These are phyloP conservation scores for Hirtodrosophila trivittata DNA, from an alignment of 2,888 invertebrate species.

Conservation along the genomic window DNA sequence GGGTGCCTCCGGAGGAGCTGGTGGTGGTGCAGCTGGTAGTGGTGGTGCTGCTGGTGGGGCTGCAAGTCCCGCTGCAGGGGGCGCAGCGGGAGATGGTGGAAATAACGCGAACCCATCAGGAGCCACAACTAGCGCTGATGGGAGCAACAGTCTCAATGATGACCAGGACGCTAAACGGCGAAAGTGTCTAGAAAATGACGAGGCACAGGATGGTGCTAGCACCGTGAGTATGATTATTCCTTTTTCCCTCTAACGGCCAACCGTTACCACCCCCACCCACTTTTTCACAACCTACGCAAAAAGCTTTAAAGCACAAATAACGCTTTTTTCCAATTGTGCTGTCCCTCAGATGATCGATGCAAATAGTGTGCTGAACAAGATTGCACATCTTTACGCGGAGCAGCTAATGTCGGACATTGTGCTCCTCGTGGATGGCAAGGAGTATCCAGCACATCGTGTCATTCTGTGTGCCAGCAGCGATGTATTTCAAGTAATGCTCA, in stretches of 20 bases:
- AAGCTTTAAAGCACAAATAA: too few species aligned
- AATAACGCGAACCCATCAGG: conserved; percentile 12
- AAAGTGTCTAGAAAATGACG: conserved; percentile 62
- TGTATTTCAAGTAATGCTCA: conserved; percentile 98
- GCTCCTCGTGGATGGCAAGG: conserved; percentile 91
- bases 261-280: too few species aligned
- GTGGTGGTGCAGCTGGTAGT: conserved; percentile 14
- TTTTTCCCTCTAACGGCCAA: background rate
- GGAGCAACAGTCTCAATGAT: conserved; percentile 32
- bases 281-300: too few species aligned
- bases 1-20: conserved; percentile 40
- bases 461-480: conserved; percentile 97
- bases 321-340: too few species aligned
- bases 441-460: conserved; percentile 94
- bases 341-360: conserved; percentile 97
- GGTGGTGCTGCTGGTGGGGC: conserved; percentile 18
- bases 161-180: conserved; percentile 69
- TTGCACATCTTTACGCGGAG: conserved; percentile 92
- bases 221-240: conserved; percentile 59
- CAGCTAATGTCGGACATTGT: conserved; percentile 95
- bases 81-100: conserved; percentile 1
- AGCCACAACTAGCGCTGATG: conserved; percentile 35
- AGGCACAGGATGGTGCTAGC: conserved; percentile 66
- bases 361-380: conserved; percentile 90
- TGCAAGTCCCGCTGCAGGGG: conserved; percentile 12